Conservation (phyloP, 2,888 invertebrate genomes). For the Lydus trimaculatus region DNA sequence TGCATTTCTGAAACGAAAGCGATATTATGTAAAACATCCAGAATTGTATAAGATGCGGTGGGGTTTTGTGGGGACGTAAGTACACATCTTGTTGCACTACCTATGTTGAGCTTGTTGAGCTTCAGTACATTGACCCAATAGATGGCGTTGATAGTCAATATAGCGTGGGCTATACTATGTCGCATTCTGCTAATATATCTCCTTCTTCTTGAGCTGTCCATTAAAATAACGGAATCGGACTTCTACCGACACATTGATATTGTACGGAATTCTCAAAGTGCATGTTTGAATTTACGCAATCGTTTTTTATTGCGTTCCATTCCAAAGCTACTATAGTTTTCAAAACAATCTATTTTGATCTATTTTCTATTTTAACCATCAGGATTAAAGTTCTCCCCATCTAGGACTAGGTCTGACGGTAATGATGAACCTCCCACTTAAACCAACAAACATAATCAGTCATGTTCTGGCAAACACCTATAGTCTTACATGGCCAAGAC, state of each 20-base stretch:
- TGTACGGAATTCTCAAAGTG: constrained; percentile 42
- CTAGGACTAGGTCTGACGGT: constrained; percentile 33
- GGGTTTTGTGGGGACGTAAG: not conserved
- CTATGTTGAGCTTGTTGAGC: not conserved
- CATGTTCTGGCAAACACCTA: constrained; percentile 56
- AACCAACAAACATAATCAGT: constrained; percentile 54
- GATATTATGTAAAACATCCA: constrained; percentile 23
- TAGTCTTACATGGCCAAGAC: constrained; percentile 51
- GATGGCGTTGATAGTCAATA: constrained; percentile 53
- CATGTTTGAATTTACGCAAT: constrained; percentile 38
- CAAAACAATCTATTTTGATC: no score
- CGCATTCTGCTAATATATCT: constrained; percentile 52
- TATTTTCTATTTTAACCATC: not conserved
- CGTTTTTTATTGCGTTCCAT: constrained; percentile 17
- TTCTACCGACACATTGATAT: constrained; percentile 44
- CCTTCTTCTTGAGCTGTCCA: constrained; percentile 47
- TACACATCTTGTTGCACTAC: not conserved
- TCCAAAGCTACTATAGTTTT: no score
- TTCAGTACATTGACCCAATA: constrained; percentile 49
- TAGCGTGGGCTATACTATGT: constrained; percentile 52
- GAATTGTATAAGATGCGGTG: not conserved
- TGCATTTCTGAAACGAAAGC: constrained; percentile 11
- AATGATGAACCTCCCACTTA: constrained; percentile 51
- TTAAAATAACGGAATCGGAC: constrained; percentile 48
- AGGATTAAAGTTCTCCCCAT: constrained; percentile 19